Evolutionary conservation across 2,888 invertebrate species (phyloP), one percentile per base, ranked within the genome.

Genomic region (Arge pagana): DNA sequence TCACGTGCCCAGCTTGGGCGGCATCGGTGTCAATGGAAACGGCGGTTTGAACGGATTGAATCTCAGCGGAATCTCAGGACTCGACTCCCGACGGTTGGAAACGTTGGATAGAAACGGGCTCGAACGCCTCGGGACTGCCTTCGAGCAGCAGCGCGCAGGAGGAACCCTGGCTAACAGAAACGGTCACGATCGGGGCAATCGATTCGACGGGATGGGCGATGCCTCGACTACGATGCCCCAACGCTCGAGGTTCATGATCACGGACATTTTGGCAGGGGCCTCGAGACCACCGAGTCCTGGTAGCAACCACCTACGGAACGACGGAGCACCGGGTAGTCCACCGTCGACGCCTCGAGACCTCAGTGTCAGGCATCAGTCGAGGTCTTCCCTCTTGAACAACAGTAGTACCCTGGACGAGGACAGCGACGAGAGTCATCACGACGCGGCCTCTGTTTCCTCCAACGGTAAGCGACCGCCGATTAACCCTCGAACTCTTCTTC

Each of bases 161-260:
- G 45, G 45, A 15, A 35, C 31, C 21, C 26, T 28, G 8, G 16
- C 18, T 16, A 48, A 43, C 13, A n/a, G 24, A 13, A 11, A 26
- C 7, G 48, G 37, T 18, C 48, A 45, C 6, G 55, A 54, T 5
- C 35, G 55, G 16, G 49, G 37, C 11, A 31, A 31, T 11, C 42
- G 13, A 11, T 48, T 53, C 16, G 36, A 48, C 11, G 33, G 55
- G n/a, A 61, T 61, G 19, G 66, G 64, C 42, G 61, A 63, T 13
- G 55, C 60, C 2, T 58, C 63, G 11, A 72, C 72, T 21, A 71
- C 74, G 21, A 71, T 73, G 78, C 84, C 86, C 60, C 85, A 86
- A 43, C 82, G 90, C 64, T 90, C 91, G 56, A 80, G 91, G 61
- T 93, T 93, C 80, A 92, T 93, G 90, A 93, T 93, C 79, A 92